Percentiles rank a stretch among this genome's conserved stretches.
These are phyloP conservation scores for Rhinogobio ventralis DNA, from an alignment of 2,797 vertebrate species.

Conservation along the genomic window DNA sequence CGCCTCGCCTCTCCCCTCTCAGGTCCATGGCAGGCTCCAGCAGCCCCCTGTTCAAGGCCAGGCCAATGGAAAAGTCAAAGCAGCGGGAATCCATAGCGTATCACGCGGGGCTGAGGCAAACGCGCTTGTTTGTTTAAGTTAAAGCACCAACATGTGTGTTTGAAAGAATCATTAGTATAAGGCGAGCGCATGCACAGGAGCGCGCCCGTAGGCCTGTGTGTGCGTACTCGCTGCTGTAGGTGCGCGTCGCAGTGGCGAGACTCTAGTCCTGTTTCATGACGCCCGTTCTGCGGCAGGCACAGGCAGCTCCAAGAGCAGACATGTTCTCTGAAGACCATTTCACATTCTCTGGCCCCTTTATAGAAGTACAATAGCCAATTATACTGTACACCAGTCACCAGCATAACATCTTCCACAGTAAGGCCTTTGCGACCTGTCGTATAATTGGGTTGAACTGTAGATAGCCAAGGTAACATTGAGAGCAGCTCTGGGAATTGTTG, in stretches of 20 bases:
- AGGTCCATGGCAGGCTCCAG: slow-evolving; percentile 26
- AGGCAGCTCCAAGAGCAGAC: slow-evolving; percentile 27
- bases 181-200: not conserved
- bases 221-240: slow-evolving; percentile 4
- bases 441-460: not conserved
- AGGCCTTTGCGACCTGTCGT: not conserved
- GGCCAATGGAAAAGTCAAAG: slow-evolving; percentile 29
- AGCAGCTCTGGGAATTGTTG: slow-evolving; percentile 13
- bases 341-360: not conserved
- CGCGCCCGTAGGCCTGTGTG: slow-evolving; percentile 2
- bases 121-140: not conserved
- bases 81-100: not conserved
- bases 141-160: not conserved
- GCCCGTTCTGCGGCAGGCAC: slow-evolving; percentile 57
- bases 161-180: not conserved
- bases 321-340: slow-evolving; percentile 19
- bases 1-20: slow-evolving; percentile 31
- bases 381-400: not conserved
- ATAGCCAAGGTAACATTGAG: not conserved
- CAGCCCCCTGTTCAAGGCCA: slow-evolving; percentile 36
- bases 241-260: slow-evolving; percentile 44
- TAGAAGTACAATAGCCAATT: slow-evolving; percentile 2
- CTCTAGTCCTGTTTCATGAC: slow-evolving; percentile 32
- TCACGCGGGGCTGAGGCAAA: not conserved
- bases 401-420: not conserved